Conservation (phyloP, 2,888 invertebrate genomes). For the Drosophila parthenogenetica region DNA sequence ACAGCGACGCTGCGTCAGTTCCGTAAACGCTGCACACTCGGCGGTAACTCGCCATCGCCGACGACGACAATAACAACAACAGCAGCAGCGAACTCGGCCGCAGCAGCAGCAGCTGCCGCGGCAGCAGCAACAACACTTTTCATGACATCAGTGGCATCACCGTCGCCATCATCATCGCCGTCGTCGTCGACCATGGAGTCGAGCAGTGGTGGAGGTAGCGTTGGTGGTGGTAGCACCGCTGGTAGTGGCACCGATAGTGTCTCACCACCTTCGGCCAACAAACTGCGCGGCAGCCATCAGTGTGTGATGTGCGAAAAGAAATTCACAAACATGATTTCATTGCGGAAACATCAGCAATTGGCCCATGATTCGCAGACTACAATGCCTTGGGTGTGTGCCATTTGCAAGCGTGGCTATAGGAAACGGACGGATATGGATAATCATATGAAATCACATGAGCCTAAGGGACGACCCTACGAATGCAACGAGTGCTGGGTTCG, state of each 20-base stretch:
- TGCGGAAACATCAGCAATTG: conserved; percentile 80
- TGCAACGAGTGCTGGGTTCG: conserved; percentile 82
- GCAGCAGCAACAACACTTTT: conserved; percentile 15
- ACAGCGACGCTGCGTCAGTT: conserved; percentile 79
- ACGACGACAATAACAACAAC: conserved; percentile 28
- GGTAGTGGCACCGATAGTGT: no score
- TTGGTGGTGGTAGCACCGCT: no score
- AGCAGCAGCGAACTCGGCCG: conserved; percentile 8
- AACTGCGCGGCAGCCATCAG: conserved; percentile 69
- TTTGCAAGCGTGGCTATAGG: conserved; percentile 81
- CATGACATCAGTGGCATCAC: conserved; percentile 43
- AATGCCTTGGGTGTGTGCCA: conserved; percentile 78
- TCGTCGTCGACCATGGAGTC: conserved; percentile 70
- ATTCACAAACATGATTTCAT: conserved; percentile 77
- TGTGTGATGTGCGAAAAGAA: conserved; percentile 78
- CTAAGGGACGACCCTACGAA: conserved; percentile 81
- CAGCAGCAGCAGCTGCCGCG: neutral
- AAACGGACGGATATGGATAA: conserved; percentile 82
- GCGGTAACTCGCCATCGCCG: conserved; percentile 3
- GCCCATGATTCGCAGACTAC: conserved; percentile 74
- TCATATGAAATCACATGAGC: conserved; percentile 82
- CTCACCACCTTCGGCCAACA: conserved; percentile 21
- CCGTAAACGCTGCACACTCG: conserved; percentile 68
- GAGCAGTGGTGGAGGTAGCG: neutral
- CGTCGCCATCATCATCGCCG: conserved; percentile 64